These are phyloP conservation scores for Acholoe squamosa DNA, from an alignment of 2,888 invertebrate species.

Conservation along the genomic window DNA sequence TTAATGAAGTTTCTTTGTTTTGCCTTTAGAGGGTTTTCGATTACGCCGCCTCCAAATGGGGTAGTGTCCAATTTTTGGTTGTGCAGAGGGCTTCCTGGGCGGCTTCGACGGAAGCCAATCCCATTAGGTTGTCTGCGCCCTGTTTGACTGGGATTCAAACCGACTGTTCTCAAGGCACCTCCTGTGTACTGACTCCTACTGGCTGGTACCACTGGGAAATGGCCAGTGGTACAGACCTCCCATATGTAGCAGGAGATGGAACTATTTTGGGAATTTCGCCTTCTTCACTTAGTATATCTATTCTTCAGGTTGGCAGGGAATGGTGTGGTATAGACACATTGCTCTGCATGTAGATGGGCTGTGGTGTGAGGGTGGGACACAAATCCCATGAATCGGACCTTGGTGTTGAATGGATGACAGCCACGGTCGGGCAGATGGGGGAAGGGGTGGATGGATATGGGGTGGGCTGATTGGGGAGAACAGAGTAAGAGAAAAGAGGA, in stretches of 20 bases:
- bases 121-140: not conserved
- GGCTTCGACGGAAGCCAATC: not conserved
- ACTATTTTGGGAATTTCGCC: no score
- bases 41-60: conserved; percentile 1
- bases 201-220: no score
- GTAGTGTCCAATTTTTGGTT: not conserved
- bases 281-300: no score
- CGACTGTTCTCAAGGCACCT: not conserved
- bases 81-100: not conserved
- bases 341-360: not conserved
- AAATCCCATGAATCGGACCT: not conserved
- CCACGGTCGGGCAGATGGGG: not conserved
- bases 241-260: no score
- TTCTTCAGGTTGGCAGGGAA: not conserved
- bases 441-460: not conserved
- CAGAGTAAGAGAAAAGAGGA: no score
- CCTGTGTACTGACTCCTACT: no score
- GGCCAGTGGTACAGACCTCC: no score
- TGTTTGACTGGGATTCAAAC: not conserved
- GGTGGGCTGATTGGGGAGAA: no score
- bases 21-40: conserved; percentile 38
- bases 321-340: not conserved
- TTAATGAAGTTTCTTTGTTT: conserved; percentile 51
- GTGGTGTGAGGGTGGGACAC: not conserved
- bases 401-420: not conserved